Conservation (phyloP, 1,140 invertebrate genomes). For the Drosophila pseudoananassae region DNA sequence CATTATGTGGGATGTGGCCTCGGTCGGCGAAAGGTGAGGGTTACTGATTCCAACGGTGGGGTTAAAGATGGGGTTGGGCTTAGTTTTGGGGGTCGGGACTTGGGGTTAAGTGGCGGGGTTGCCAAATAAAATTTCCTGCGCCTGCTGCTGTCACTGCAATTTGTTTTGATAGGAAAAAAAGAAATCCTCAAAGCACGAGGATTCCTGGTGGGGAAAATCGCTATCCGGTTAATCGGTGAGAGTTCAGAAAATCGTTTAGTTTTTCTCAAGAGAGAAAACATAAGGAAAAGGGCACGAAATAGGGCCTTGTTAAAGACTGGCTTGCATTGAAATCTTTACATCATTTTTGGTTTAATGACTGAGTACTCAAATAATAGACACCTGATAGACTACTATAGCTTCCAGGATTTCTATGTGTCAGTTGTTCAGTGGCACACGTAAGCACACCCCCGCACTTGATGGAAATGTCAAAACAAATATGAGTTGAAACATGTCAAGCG, state of each 20-base stretch:
- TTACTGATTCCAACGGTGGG: neutral
- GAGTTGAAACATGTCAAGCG: conserved; percentile 69
- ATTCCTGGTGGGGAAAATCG: conserved; percentile 6
- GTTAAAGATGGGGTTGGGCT: neutral
- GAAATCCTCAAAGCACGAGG: conserved; percentile 41
- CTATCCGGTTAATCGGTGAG: conserved; percentile 14
- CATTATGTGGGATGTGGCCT: conserved; percentile 64
- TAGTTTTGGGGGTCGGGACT: conserved; percentile 4
- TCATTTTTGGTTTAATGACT: no score
- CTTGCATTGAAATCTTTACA: neutral
- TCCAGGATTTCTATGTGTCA: conserved; percentile 4
- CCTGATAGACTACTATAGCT: neutral
- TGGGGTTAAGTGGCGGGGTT: conserved; percentile 68
- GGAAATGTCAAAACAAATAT: conserved; percentile 74
- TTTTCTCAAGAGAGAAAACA: neutral
- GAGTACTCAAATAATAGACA: neutral
- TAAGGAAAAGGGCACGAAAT: no score
- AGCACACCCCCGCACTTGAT: conserved; percentile 18
- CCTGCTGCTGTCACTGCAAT: conserved; percentile 65
- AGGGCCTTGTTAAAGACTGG: neutral
- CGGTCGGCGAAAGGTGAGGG: conserved; percentile 33
- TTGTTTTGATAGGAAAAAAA: conserved; percentile 75
- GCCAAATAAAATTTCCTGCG: conserved; percentile 72
- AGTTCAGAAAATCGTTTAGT: neutral
- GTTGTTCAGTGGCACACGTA: conserved; percentile 16